phyloP scores from a whole-genome alignment of 2,888 invertebrate species.

The Syritta pipiens region DNA sequence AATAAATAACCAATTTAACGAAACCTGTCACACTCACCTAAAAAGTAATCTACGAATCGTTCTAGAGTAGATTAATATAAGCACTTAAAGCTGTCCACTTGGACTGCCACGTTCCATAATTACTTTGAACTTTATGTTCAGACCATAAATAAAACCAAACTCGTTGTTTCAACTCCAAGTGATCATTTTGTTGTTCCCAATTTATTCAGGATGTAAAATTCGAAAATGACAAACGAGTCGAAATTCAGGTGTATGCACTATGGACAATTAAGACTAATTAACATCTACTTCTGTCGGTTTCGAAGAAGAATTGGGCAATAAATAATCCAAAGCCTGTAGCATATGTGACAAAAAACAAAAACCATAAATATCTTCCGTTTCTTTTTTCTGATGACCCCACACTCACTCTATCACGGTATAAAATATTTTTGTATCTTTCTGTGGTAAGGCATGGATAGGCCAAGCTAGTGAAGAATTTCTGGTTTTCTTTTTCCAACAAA shows the following conservation, averaged over 20 bases:
- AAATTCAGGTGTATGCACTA: neutral
- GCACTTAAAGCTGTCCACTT: no score
- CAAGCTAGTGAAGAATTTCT: slow-evolving; percentile 39
- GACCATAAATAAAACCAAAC: neutral
- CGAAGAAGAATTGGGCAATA: slow-evolving; percentile 5
- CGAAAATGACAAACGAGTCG: neutral
- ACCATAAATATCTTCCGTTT: slow-evolving; percentile 1
- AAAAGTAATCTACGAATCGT: no score
- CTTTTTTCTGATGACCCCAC: neutral
- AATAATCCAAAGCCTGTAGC: neutral
- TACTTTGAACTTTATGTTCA: neutral
- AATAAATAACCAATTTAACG: no score
- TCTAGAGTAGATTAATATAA: no score
- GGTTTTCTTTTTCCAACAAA: slow-evolving; percentile 21
- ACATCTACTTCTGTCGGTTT: slow-evolving; percentile 16
- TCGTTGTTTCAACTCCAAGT: neutral
- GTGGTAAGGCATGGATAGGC: neutral
- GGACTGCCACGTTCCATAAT: neutral
- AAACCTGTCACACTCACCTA: no score
- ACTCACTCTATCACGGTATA: no score
- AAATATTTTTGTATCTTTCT: no score
- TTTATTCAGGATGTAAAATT: slow-evolving; percentile 1
- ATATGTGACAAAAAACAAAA: neutral
- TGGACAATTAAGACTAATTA: slow-evolving; percentile 6
- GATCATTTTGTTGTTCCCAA: slow-evolving; percentile 9